These are phyloP conservation scores for Pandemis heparana DNA, from an alignment of 2,888 invertebrate species.

Conservation along the genomic window DNA sequence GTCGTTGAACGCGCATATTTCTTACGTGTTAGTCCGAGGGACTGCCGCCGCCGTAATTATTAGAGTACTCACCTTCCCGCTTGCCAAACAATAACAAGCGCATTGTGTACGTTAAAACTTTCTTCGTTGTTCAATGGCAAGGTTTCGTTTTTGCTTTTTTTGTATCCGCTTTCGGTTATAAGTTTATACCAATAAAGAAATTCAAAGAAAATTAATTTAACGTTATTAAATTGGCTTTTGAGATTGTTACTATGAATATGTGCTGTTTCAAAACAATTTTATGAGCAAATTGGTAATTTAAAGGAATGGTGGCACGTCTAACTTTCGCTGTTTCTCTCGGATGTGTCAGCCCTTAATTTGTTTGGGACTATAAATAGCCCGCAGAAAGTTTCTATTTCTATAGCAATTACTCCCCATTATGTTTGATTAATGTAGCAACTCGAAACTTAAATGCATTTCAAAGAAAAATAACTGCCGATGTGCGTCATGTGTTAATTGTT, in stretches of 20 bases:
- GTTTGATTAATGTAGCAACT: conserved; percentile 36
- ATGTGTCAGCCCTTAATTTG: conserved; percentile 35
- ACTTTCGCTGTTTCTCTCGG: conserved; percentile 25
- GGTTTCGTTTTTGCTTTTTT: background rate
- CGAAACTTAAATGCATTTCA: conserved; percentile 23
- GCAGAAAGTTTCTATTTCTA: conserved; percentile 36
- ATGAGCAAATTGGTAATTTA: conserved; percentile 4
- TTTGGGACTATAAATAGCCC: conserved; percentile 31
- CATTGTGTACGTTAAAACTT: conserved; percentile 20
- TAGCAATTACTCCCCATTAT: conserved; percentile 34
- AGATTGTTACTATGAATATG: background rate
- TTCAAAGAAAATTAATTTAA: background rate
- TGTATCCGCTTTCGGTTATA: background rate
- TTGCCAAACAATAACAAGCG: conserved; percentile 22
- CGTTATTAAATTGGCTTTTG: background rate
- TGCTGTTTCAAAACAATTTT: background rate
- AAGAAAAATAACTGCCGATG: conserved; percentile 11
- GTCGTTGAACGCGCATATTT: conserved; percentile 37
- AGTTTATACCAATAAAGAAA: background rate
- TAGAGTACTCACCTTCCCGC: conserved; percentile 10
- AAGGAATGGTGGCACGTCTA: conserved; percentile 4
- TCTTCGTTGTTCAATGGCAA: conserved; percentile 8
- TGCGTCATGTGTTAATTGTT: conserved; percentile 23
- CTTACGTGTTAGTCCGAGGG: conserved; percentile 30
- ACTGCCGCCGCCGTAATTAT: conserved; percentile 30